Base-by-base conservation (phyloP, 2,888 invertebrate species). In the Lasiommata megera region DNA sequence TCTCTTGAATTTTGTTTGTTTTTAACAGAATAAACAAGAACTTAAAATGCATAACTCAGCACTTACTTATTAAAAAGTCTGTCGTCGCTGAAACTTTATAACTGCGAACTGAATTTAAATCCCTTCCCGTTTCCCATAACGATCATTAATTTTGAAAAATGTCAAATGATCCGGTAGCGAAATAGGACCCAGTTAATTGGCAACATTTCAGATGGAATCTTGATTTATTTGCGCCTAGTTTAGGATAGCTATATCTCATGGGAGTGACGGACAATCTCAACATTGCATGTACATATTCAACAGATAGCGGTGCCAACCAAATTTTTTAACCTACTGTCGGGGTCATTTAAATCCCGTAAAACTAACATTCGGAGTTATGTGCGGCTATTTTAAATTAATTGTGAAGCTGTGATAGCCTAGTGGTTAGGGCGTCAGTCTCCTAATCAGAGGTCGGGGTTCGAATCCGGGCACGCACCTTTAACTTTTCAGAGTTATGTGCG, bases 71-170 rank as follows among this genome's bases (percentile, higher is more conserved):
- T 29, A 14, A 9, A 9, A 16, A 46, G 31, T 34, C 34, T 28
- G 36, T 43, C 17, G n/a, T 41, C 12, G 43, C 43, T 43, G 53
- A 12, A 53, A 34, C 51, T 51, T 29, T 29, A 51, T 29, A 51
- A 16, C 37, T 6, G 16, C 11, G 51, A 38, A 6, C 18, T 12
- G 41, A 52, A 52, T 52, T 52, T 34, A 17, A 52, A 52, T 28
- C 51, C 37, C 12, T 9, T 40, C 37, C 7, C 50, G 34, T 50
- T 36, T 38, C 43, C 58, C 46, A 44, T 3, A 36, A 40, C 50
- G 50, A 28, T 43, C 58, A 54, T 61, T 61, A 58, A 60, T 47
- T 37, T 52, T 54, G 51, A 60, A 47, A 60, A 36, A 50, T 12
- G 48, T 50, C 54, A 54, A 58, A 58, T 51, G 50, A 51, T 54